Evolutionary conservation across 2,888 invertebrate species (phyloP), one percentile per base, ranked within the genome.

Genomic region (Bombyx huttoni): DNA sequence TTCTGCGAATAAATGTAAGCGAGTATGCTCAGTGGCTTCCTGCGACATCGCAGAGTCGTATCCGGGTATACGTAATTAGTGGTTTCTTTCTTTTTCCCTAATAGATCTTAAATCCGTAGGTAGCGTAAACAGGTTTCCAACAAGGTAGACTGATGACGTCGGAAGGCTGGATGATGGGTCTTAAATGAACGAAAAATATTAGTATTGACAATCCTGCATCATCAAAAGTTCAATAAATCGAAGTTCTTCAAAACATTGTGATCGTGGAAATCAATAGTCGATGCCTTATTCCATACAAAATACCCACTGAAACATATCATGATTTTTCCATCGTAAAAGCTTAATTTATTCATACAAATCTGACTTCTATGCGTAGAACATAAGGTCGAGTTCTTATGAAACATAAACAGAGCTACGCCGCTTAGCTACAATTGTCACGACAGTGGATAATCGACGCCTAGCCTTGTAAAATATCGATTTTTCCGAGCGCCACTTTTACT

Each of bases 391-490:
- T 53, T 54, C 67, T 3, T 8, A 3, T 1, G 51, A 10, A 1
- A 24, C 2, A 0, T 0, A 8, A 8, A 9, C 1, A 7, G 3
- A 0, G 54, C 51, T 57, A 75, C 14, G 56, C 59, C 68, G 24
- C 67, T 79, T 53, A 52, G 52, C 40, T 51, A 51, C 49, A 53
- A 48, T 57, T 48, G 49, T 40, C 55, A 64, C 65, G 66, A 60
- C 63, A 79, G 74, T 81, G 80, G 84, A 84, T 87, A 87, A 88
- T 89, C 88, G 88, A 89, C 88, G 83, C 75, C 81, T 81, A 88
- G 88, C 88, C 89, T 89, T 89, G 88, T 82, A 86, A 84, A 86
- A 88, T 88, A 89, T 89, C 89, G 89, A 89, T 89, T 88, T 88
- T 87, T 78, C 78, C 71, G 65, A 69, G 73, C 70, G 74, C 75